Conservation (phyloP, 2,113 vertebrate genomes). For the Nothoprocta perdicaria region DNA sequence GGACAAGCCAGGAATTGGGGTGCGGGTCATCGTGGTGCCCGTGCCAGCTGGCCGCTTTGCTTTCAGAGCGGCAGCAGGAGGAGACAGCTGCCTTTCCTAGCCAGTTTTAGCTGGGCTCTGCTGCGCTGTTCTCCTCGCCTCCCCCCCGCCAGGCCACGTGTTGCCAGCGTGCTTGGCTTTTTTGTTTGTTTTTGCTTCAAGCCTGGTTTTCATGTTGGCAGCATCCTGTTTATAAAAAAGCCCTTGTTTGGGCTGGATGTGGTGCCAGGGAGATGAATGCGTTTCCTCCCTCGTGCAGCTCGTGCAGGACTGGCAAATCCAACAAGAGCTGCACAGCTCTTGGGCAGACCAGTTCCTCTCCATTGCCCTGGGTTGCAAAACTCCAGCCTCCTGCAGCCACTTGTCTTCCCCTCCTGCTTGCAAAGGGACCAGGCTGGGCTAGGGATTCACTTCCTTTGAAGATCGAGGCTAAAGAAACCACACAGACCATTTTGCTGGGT, state of each 20-base stretch:
- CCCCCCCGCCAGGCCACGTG: not conserved
- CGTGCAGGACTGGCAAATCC: not conserved
- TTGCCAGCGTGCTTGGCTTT: constrained; percentile 31
- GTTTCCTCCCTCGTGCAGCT: not conserved
- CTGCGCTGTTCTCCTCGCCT: not conserved
- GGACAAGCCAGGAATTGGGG: not conserved
- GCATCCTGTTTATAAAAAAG: constrained; percentile 40
- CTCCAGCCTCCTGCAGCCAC: not conserved
- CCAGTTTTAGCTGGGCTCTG: not conserved
- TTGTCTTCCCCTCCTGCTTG: not conserved
- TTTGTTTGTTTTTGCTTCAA: constrained; percentile 36
- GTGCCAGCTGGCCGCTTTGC: not conserved
- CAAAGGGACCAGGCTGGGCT: not conserved
- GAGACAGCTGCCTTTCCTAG: not conserved
- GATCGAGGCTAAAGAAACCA: not conserved
- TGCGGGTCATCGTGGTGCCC: not conserved
- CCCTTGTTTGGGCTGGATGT: constrained; percentile 27
- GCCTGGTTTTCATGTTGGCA: constrained; percentile 14
- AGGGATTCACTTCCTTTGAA: not conserved
- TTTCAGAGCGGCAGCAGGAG: not conserved
- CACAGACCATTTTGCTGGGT: not conserved
- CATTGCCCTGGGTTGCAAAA: not conserved
- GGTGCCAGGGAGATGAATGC: not conserved
- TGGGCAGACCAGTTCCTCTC: not conserved
- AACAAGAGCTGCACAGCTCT: not conserved